Conservation (phyloP, 1,140 invertebrate genomes). For the Amyelois transitella region DNA sequence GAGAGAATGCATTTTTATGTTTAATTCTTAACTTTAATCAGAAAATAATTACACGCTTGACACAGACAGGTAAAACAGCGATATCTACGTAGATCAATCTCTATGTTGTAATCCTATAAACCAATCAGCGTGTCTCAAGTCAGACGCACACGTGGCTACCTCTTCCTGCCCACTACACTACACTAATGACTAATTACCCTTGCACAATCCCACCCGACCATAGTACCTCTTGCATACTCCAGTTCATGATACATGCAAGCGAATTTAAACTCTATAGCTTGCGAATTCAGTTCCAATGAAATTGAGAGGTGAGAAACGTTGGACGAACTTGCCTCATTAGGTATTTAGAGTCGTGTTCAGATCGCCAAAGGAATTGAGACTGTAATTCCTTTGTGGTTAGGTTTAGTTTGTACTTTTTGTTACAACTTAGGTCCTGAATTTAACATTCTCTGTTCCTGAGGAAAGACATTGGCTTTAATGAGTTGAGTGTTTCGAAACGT, state of each 20-base stretch:
- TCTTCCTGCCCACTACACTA: conserved; percentile 44
- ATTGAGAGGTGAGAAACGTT: conserved; percentile 26
- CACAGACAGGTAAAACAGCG: no score
- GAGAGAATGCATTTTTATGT: no score
- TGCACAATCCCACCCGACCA: conserved; percentile 46
- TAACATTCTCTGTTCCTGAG: conserved; percentile 36
- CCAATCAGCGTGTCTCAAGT: conserved; percentile 30
- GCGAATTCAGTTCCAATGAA: conserved; percentile 13
- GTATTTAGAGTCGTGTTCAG: conserved; percentile 36
- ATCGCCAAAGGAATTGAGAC: conserved; percentile 13
- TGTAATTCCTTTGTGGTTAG: conserved; percentile 1
- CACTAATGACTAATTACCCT: conserved; percentile 67
- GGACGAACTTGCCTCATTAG: conserved; percentile 48
- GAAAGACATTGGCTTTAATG: conserved; percentile 64
- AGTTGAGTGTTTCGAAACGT: conserved; percentile 63
- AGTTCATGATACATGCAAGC: conserved; percentile 11
- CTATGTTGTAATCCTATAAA: conserved; percentile 28
- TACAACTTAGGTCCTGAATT: not conserved
- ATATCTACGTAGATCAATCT: no score
- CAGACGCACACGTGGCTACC: conserved; percentile 31
- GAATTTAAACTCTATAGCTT: conserved; percentile 22
- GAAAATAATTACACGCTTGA: no score
- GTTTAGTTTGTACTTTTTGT: not conserved
- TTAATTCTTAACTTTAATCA: no score
- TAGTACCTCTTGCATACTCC: conserved; percentile 30